Base-by-base conservation (phyloP, 2,797 vertebrate genomes). In the Leucoraja ocellata region DNA sequence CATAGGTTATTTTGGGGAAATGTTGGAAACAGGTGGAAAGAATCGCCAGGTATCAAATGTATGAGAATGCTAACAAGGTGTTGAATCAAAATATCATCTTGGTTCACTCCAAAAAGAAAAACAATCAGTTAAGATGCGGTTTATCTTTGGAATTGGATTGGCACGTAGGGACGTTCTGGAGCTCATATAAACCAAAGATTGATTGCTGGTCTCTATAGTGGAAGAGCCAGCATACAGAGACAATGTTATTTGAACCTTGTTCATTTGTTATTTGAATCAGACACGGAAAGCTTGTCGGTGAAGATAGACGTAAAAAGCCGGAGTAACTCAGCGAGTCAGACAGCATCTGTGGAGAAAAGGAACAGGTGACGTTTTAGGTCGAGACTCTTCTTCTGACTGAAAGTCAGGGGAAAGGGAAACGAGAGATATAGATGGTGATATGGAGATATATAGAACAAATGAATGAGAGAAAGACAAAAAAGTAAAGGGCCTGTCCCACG, bases 151-250 rank as follows among this genome's bases (percentile, higher is more conserved):
- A 21, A 25, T 11, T 91, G 68, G 11, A 86, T 16, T 86, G 58
- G 13, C 83, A 65, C 61, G 18, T 63, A 86, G 32, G 16, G 63
- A 32, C 63, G 13, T 86, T 1, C 28, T 16, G 13, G 28, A 39
- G 83, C 4, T 86, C 63, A 63, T 63, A 28, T 58, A 65, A 86
- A 32, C 28, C n/a, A 32, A n/a, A 32, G 58, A 32, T 5, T 32
- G 83, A 32, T 86, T 65, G 58, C 83, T 98, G 98, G 98, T 99
- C 98, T 97, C 96, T 97, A 7, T 83, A 6, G 58, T 1, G 28
- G n/a, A 4, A 65, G 58, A 63, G 28, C 46, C 61, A 61, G 16
- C n/a, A 18, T 86, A 86, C 1, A 1, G 9, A 32, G 58, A 63
- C 4, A 7, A 86, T 63, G 14, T 25, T 65, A 6, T 5, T 65